phyloP scores from a whole-genome alignment of 2,888 invertebrate species.

The Aethes cnicana region DNA sequence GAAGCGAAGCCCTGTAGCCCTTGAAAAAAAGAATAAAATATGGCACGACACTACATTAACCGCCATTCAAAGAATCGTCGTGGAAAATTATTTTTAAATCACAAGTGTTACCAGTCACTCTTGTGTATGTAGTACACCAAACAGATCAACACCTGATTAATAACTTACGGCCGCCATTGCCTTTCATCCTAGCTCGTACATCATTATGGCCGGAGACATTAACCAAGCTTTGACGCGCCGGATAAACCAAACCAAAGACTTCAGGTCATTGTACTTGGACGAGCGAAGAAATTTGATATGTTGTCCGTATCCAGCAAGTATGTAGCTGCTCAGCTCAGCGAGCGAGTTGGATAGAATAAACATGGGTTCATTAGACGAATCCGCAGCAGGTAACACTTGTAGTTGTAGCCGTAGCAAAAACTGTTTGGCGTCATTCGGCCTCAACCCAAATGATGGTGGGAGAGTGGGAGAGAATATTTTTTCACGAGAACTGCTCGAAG shows the following conservation, averaged over 20 bases:
- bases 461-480: conserved; percentile 67
- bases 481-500: conserved; percentile 69
- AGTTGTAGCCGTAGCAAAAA: conserved; percentile 60
- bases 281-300: conserved; percentile 59
- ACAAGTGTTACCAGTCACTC: too few species aligned
- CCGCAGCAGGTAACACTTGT: conserved; percentile 54
- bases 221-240: conserved; percentile 34
- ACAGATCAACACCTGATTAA: conserved; percentile 12
- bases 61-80: conserved; percentile 22
- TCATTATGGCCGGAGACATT: conserved; percentile 16
- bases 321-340: conserved; percentile 50
- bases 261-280: conserved; percentile 55
- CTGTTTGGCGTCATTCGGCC: conserved; percentile 67
- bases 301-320: conserved; percentile 52
- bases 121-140: neutral
- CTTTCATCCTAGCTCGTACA: conserved; percentile 27
- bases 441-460: conserved; percentile 54
- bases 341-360: conserved; percentile 53
- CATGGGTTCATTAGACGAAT: conserved; percentile 61
- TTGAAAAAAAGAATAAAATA: conserved; percentile 46
- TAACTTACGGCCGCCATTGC: conserved; percentile 14
- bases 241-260: conserved; percentile 45
- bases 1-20: conserved; percentile 53
- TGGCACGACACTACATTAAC: conserved; percentile 39
- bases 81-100: conserved; percentile 18